These are phyloP conservation scores for Agonopterix arenella DNA, from an alignment of 2,888 invertebrate genomes.

Conservation along the genomic window DNA sequence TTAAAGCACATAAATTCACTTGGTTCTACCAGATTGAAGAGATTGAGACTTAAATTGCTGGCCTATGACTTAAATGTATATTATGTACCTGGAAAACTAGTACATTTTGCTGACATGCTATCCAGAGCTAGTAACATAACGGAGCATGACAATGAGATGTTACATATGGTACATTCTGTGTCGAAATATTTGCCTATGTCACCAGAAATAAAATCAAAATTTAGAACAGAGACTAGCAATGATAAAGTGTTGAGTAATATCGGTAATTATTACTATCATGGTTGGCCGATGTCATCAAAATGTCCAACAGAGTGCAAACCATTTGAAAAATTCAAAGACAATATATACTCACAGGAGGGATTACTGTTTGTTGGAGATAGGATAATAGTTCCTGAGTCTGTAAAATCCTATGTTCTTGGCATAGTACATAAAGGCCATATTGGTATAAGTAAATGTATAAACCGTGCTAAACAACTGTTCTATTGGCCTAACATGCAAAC, in stretches of 20 bases:
- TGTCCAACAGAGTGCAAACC: slow-evolving; percentile 1
- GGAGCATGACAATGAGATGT: slow-evolving; percentile 9
- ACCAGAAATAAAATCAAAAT: slow-evolving; percentile 7
- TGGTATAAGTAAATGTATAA: slow-evolving; percentile 4
- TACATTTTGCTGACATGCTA: not conserved
- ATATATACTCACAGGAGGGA: slow-evolving; percentile 5
- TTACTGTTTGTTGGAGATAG: slow-evolving; percentile 7
- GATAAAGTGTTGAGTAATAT: slow-evolving; percentile 3
- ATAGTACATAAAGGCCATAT: slow-evolving; percentile 6
- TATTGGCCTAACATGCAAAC: slow-evolving; percentile 2
- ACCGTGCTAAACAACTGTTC: slow-evolving; percentile 1
- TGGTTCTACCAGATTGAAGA: not conserved
- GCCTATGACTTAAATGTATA: not conserved
- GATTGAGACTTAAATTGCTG: slow-evolving; percentile 2
- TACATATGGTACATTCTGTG: slow-evolving; percentile 10
- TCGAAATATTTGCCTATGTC: slow-evolving; percentile 9
- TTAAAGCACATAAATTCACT: slow-evolving; percentile 3
- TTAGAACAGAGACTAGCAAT: slow-evolving; percentile 6
- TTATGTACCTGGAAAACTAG: not conserved
- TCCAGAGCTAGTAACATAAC: slow-evolving; percentile 6
- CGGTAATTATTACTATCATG: slow-evolving; percentile 8
- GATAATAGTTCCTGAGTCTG: slow-evolving; percentile 4
- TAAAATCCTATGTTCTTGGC: slow-evolving; percentile 4
- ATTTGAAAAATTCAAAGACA: slow-evolving; percentile 7
- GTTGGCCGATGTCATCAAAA: slow-evolving; percentile 6